Evolutionary conservation across 1,140 invertebrate species (phyloP).

Genomic region (Drosophila pachea): DNA sequence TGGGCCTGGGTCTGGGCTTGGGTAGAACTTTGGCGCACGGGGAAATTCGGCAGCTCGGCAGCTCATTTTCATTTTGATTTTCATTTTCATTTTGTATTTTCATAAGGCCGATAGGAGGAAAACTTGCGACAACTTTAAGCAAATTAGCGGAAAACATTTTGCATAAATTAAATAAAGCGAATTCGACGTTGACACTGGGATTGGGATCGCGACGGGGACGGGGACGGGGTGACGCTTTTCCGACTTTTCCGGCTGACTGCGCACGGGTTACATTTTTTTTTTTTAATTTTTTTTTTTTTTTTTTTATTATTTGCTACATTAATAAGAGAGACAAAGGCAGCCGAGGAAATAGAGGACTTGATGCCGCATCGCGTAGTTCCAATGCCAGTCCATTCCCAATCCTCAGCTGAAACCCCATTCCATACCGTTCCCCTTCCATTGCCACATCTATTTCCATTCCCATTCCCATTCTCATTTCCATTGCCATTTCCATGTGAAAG

Average conservation of each 20-base stretch:
- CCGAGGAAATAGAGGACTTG: slow-evolving; percentile 39
- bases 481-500: slow-evolving; percentile 20
- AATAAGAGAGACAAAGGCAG: slow-evolving; percentile 45
- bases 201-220: not conserved
- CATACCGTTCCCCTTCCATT: not conserved
- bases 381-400: slow-evolving; percentile 11
- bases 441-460: not conserved
- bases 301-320: slow-evolving; percentile 59
- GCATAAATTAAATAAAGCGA: slow-evolving; percentile 66
- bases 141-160: slow-evolving; percentile 67
- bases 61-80: slow-evolving; percentile 20
- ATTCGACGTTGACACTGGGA: slow-evolving; percentile 8
- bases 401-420: no score
- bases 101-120: slow-evolving; percentile 24
- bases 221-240: not conserved
- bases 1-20: not conserved
- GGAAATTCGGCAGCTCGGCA: no score
- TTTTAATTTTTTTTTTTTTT: slow-evolving; percentile 22
- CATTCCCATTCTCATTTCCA: not conserved
- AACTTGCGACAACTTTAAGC: slow-evolving; percentile 59
- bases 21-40: no score
- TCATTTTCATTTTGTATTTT: slow-evolving; percentile 11
- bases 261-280: slow-evolving; percentile 1
- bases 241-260: slow-evolving; percentile 62
- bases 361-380: slow-evolving; percentile 35